Evolutionary conservation across 2,888 invertebrate genomes (phyloP).

Genomic region (Chrysolina haemoptera): DNA sequence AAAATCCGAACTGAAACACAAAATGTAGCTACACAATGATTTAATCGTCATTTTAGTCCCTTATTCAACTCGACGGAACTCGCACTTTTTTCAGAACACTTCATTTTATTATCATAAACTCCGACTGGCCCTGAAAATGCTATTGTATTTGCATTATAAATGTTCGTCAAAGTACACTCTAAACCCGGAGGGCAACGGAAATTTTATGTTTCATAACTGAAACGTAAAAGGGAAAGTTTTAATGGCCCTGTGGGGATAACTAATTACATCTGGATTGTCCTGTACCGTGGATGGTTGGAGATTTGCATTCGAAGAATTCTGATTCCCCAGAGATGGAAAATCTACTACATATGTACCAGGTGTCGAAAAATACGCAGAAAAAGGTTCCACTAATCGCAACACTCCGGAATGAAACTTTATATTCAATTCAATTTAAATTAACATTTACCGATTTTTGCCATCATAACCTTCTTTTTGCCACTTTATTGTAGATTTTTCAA

Average conservation of each 20-base stretch:
- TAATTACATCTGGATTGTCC: constrained; percentile 31
- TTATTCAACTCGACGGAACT: constrained; percentile 1
- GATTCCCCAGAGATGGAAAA: too few relatives aligned
- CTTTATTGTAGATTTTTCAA: too few relatives aligned
- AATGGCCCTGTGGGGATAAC: constrained; percentile 42
- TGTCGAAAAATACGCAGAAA: too few relatives aligned
- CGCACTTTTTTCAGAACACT: not conserved
- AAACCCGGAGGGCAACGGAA: constrained; percentile 28
- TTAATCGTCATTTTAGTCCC: constrained; percentile 5
- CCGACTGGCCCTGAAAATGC: constrained; percentile 5
- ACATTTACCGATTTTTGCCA: too few relatives aligned
- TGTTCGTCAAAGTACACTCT: constrained; percentile 15
- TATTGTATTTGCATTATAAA: constrained; percentile 30
- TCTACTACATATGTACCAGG: too few relatives aligned
- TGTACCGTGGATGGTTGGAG: not conserved
- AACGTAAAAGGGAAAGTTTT: constrained; percentile 39
- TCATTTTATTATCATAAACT: constrained; percentile 17
- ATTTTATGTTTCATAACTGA: constrained; percentile 38
- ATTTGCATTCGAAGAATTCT: not conserved
- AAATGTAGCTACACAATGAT: constrained; percentile 15
- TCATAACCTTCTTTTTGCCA: too few relatives aligned
- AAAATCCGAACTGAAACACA: constrained; percentile 1
- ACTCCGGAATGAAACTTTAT: too few relatives aligned
- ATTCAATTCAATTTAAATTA: too few relatives aligned
- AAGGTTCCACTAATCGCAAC: too few relatives aligned